A percentile compares a stretch with the other conserved stretches of the same genome.
phyloP scores from a whole-genome alignment of 2,113 vertebrate genomes.

The Centropus unirufus region DNA sequence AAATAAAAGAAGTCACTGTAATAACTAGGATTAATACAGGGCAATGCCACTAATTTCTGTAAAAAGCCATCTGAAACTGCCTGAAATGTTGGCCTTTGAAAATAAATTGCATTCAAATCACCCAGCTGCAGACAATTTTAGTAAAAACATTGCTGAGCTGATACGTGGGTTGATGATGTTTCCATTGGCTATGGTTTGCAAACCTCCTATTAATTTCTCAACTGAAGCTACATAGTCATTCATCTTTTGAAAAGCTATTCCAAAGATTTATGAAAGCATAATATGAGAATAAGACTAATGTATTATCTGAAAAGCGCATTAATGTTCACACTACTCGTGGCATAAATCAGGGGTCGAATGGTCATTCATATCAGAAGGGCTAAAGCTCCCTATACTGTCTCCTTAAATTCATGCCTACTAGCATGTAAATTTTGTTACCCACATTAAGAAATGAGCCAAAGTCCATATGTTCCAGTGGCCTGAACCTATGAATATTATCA shows the following conservation, averaged over 20 bases:
- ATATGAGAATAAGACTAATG: conserved; percentile 51
- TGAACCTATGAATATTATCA: neutral
- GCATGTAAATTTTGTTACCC: neutral
- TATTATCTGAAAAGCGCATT: conserved; percentile 14
- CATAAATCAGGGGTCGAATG: conserved; percentile 34
- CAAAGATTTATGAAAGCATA: conserved; percentile 40
- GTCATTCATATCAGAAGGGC: neutral
- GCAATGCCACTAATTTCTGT: neutral
- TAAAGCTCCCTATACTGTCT: neutral
- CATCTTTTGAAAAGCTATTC: conserved; percentile 50
- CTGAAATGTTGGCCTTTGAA: conserved; percentile 54
- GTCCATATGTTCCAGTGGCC: neutral
- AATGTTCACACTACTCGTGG: neutral
- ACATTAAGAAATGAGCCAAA: neutral
- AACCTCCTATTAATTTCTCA: conserved; percentile 50
- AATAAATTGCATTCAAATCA: conserved; percentile 50
- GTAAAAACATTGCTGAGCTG: conserved; percentile 41
- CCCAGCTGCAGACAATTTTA: conserved; percentile 46
- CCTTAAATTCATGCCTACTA: neutral
- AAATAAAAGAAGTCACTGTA: conserved; percentile 14
- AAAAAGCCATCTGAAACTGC: conserved; percentile 36
- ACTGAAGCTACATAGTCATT: neutral
- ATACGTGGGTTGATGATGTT: conserved; percentile 29
- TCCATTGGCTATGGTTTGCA: conserved; percentile 43
- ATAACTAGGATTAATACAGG: neutral